A percentile compares a stretch with the other conserved stretches of the same genome.
phyloP scores from a whole-genome alignment of 2,888 invertebrate genomes.

The Mythimna albipuncta region DNA sequence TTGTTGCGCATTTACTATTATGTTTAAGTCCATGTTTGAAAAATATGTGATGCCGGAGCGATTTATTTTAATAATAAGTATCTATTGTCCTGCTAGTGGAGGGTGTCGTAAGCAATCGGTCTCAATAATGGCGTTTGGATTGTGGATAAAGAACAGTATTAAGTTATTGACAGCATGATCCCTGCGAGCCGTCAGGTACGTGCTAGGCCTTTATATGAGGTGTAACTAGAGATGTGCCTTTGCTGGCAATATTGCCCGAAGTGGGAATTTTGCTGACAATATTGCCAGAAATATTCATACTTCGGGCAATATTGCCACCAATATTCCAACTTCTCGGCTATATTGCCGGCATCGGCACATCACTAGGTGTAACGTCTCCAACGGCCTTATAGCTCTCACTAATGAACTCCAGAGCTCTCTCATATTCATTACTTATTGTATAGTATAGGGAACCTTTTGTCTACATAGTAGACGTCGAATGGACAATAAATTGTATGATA shows the following conservation, averaged over 20 bases:
- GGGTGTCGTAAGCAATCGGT: slow-evolving; percentile 52
- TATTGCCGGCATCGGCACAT: too few relatives aligned
- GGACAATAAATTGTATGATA: slow-evolving; percentile 46
- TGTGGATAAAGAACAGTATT: slow-evolving; percentile 73
- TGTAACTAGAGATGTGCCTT: slow-evolving; percentile 2
- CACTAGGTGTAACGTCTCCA: slow-evolving; percentile 41
- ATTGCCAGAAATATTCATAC: too few relatives aligned
- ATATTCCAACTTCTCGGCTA: too few relatives aligned
- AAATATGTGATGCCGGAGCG: slow-evolving; percentile 71
- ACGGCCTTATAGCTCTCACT: slow-evolving; percentile 57
- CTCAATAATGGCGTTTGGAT: slow-evolving; percentile 65
- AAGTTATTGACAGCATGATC: slow-evolving; percentile 69
- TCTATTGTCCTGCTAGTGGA: slow-evolving; percentile 70
- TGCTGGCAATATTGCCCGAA: too few relatives aligned
- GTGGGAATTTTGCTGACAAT: too few relatives aligned
- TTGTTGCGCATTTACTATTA: slow-evolving; percentile 87
- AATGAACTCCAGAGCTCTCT: slow-evolving; percentile 68
- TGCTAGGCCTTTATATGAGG: slow-evolving; percentile 29
- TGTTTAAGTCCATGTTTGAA: slow-evolving; percentile 80
- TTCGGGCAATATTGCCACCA: too few relatives aligned
- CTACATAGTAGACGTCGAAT: slow-evolving; percentile 59
- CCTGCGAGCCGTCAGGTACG: slow-evolving; percentile 39
- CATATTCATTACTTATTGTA: slow-evolving; percentile 55
- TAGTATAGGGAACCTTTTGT: slow-evolving; percentile 53
- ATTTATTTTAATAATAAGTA: slow-evolving; percentile 75